Conservation (phyloP, 37 sponge, comb jelly and placozoan species). For the Halisarca cf. caerulea region DNA sequence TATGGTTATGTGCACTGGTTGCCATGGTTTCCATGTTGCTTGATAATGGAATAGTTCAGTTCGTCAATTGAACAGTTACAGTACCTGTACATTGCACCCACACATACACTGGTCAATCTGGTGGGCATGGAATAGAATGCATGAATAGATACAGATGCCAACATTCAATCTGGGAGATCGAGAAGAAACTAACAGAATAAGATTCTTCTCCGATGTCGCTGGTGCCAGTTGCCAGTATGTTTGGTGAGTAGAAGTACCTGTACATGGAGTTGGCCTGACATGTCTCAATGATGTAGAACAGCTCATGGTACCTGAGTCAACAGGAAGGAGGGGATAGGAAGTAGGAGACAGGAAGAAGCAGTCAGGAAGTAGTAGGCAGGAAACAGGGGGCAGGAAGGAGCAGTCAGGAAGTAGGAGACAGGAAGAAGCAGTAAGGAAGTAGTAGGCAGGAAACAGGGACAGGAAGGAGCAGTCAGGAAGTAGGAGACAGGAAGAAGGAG, state of each 20-base stretch:
- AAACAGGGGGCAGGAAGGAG: not conserved
- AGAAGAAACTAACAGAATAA: constrained; percentile 56
- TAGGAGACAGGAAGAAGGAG: not conserved
- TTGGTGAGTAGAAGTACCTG: constrained; percentile 86
- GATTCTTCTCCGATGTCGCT: constrained; percentile 82
- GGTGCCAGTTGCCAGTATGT: constrained; percentile 84
- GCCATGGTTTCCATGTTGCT: too few relatives aligned
- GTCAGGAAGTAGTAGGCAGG: too few relatives aligned
- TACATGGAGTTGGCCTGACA: constrained; percentile 94
- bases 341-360: too few relatives aligned
- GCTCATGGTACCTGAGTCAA: constrained; percentile 88
- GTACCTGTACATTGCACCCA: not conserved
- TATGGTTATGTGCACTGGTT: too few relatives aligned
- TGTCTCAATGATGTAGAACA: constrained; percentile 91
- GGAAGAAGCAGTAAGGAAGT: not conserved
- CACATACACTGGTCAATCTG: too few relatives aligned
- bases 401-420: not conserved
- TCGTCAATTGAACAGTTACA: not conserved
- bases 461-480: not conserved
- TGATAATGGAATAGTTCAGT: too few relatives aligned
- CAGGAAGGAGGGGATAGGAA: too few relatives aligned
- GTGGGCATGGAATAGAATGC: too few relatives aligned
- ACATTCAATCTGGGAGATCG: too few relatives aligned
- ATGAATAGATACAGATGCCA: too few relatives aligned
- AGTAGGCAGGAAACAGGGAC: not conserved